Conservation (phyloP, 2,113 vertebrate species). For the Anarhynchus alexandrinus region DNA sequence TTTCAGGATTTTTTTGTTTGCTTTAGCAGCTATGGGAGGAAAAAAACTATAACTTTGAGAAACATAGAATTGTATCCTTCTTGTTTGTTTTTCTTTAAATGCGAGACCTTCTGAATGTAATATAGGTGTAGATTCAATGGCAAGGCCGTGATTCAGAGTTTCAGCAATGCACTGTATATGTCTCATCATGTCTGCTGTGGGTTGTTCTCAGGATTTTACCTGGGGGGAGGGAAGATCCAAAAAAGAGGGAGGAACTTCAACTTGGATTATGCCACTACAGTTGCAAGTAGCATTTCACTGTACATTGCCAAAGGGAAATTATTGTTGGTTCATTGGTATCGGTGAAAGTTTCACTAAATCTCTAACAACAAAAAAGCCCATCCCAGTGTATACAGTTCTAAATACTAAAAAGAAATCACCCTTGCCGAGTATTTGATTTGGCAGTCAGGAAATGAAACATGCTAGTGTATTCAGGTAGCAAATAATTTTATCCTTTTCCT, state of each 20-base stretch:
- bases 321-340: conserved; percentile 60
- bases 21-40: neutral
- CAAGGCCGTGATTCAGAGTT: conserved; percentile 51
- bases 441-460: neutral
- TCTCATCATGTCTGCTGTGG: conserved; percentile 64
- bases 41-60: neutral
- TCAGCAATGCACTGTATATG: conserved; percentile 45
- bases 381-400: neutral
- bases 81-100: neutral
- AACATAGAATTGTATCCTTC: neutral
- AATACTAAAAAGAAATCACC: neutral
- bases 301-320: conserved; percentile 62
- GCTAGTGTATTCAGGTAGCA: neutral
- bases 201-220: conserved; percentile 62
- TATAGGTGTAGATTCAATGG: neutral
- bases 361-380: neutral
- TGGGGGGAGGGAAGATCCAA: conserved; percentile 66
- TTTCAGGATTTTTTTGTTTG: neutral
- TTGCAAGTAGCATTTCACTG: conserved; percentile 44
- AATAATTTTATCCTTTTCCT: neutral
- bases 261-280: conserved; percentile 46
- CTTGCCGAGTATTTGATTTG: neutral
- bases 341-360: conserved; percentile 63
- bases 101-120: neutral
- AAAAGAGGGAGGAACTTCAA: conserved; percentile 57